These are phyloP conservation scores for Hartigia nigra DNA, from an alignment of 2,888 invertebrate genomes.

Conservation along the genomic window DNA sequence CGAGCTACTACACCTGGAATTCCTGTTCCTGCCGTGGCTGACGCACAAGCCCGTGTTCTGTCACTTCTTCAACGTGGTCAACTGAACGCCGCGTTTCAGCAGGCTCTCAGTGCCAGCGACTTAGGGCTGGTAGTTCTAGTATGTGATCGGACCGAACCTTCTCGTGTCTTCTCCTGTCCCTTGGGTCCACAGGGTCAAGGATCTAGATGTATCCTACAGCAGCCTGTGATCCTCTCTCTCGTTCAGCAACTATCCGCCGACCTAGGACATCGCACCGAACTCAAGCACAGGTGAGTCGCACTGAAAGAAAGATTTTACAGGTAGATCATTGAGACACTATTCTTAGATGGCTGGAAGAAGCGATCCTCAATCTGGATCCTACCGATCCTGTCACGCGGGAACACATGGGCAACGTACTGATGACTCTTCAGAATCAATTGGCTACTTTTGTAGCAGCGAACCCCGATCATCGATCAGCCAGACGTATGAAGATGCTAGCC, in stretches of 20 bases:
- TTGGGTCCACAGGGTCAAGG: conserved; percentile 65
- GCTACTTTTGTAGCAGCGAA: conserved; percentile 74
- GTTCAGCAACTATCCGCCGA: conserved; percentile 95
- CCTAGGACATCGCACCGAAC: conserved; percentile 83
- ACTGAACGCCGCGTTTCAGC: conserved; percentile 88
- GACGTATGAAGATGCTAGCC: conserved; percentile 77
- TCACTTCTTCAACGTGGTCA: conserved; percentile 72
- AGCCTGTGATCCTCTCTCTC: conserved; percentile 90
- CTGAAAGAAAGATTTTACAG: not conserved
- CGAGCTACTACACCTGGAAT: conserved; percentile 82
- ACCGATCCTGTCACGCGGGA: conserved; percentile 82
- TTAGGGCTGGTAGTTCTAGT: conserved; percentile 86
- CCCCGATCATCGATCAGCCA: conserved; percentile 74
- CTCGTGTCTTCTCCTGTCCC: conserved; percentile 74
- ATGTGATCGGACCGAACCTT: conserved; percentile 86
- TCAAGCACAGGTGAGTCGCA: conserved; percentile 78
- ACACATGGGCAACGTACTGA: conserved; percentile 83
- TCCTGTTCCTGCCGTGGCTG: conserved; percentile 63
- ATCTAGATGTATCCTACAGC: conserved; percentile 80
- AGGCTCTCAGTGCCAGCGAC: conserved; percentile 91
- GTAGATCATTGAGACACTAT: conserved; percentile 13
- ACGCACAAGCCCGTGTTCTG: conserved; percentile 56
- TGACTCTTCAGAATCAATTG: conserved; percentile 81
- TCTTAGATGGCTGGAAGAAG: conserved; percentile 86
- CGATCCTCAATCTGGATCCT: conserved; percentile 84